Evolutionary conservation across 1,140 invertebrate genomes (phyloP), one percentile per base, ranked within the genome.

Genomic region (Magallana angulata): DNA sequence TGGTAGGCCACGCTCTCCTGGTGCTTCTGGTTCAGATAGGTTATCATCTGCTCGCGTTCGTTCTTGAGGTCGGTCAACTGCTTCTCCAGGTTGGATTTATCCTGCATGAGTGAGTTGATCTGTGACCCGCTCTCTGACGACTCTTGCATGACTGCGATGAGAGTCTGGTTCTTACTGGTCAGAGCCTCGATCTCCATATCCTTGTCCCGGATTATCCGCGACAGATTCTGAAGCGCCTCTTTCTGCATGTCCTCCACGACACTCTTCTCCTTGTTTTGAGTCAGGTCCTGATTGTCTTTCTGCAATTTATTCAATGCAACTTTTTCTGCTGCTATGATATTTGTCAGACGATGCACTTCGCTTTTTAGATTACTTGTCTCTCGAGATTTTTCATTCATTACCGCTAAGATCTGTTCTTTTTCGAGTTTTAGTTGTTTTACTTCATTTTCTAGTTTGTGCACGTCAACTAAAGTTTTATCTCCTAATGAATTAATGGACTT

Each of bases 1-100:
- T 98, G 97, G 94, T 98, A 98, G 80, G 96, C 96, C 1, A 97
- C 92, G 92, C 96, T 97, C 94, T 98, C 97, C 85, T 97, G 96
- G 90, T 98, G 97, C 95, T 98, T 98, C 76, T 96, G 95, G 89
- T 97, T 97, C 0, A 98, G 94, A 7, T 97, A 95, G 84, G 96
- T 96, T 56, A 97, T 96, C n/a, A 98, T 95, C 94, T 97, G 96
- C 68, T 96, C 96, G 91, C 97, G 96, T 92, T 98, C 97, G 3
- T 83, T 93, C 91, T 94, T 94, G 36, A 94, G 91, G 0, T 87
- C 84, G 30, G 90, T 86, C 4, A 95, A 48, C 81, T 95, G 93
- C 83, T 94, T 94, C 1, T 83, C 87, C 0, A 95, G 89, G 80
- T 92, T 92, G 57, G 95, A 94, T 68, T 94, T 94, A 83, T 95